A percentile compares a stretch with the other conserved stretches of the same genome.
These are phyloP conservation scores for Stramonita haemastoma DNA, from an alignment of 2,888 invertebrate species.

Conservation along the genomic window DNA sequence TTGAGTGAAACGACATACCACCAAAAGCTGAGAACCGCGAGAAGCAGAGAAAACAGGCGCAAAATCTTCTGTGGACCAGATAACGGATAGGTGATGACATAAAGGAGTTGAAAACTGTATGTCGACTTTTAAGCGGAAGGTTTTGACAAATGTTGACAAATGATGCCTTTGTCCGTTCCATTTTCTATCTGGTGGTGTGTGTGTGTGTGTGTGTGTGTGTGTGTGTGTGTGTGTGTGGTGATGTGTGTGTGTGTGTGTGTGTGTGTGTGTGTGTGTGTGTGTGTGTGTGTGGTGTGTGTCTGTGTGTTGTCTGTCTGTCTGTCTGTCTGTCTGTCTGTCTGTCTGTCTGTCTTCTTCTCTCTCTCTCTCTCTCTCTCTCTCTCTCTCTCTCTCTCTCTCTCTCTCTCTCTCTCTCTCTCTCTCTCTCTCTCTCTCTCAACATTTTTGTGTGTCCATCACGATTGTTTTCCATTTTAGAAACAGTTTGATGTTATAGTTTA, in stretches of 20 bases:
- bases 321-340: conserved; percentile 23
- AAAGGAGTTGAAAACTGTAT: too few relatives aligned
- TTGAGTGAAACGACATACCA: too few relatives aligned
- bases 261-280: not conserved
- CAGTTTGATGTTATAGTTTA: too few relatives aligned
- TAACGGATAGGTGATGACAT: too few relatives aligned
- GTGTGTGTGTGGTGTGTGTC: not conserved
- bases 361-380: not conserved
- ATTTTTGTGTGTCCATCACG: not conserved
- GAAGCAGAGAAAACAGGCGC: too few relatives aligned
- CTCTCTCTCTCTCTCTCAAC: not conserved
- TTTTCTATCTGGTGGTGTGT: too few relatives aligned
- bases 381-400: not conserved
- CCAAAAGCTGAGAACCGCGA: too few relatives aligned
- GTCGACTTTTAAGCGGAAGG: too few relatives aligned
- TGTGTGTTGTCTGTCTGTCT: not conserved
- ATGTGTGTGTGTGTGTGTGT: not conserved
- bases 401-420: conserved; percentile 29
- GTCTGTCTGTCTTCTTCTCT: not conserved
- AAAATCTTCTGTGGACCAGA: too few relatives aligned
- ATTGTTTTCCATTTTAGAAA: too few relatives aligned
- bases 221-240: not conserved
- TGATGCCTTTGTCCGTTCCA: too few relatives aligned
- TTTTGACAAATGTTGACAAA: too few relatives aligned
- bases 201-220: not conserved